Base-by-base conservation (phyloP, 2,113 vertebrate genomes). In the Coracopsis vasa region DNA sequence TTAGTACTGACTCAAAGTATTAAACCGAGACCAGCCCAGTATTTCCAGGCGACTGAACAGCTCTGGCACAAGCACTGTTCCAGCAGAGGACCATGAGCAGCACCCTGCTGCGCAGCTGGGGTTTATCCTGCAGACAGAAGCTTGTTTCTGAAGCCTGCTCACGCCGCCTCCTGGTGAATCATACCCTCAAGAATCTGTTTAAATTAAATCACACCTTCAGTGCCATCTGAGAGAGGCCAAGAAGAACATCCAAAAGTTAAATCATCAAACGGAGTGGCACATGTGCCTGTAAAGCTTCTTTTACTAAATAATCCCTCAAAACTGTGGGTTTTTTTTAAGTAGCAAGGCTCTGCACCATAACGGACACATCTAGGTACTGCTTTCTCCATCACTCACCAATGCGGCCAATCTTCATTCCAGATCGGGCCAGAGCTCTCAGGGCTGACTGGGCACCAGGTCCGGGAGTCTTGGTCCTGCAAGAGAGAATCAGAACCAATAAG, bases 401-500 rank as follows among this genome's bases (percentile, higher is more conserved):
- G 66, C 99, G 99, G 60, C 99, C 99, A 0, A 99, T 99, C 98
- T 99, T 99, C 99, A 99, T 99, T 23, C 99, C 99, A 1, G 99
- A 99, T 10, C 99, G 99, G 90, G 99, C 99, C 90, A 99, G 97
- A 88, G 99, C 99, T 97, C 99, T 98, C 92, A 99, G 98, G 35
- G 99, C 99, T 69, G 99, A 99, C 98, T 99, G 99, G 20, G 99
- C 99, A 73, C 99, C 99, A 4, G 99, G 99, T 93, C 99, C 99
- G 21, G 99, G 99, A 80, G 99, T 99, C 98, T 99, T 99, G 42
- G 99, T 99, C 97, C 99, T 99, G 90, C 35, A 90, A 87, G 53
- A 88, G 3, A 80, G 9, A 91, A 58, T 33, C 50, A 86, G 44
- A 92, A 67, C 13, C 44, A 80, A 18, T 4, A 54, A 69, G n/a